Percentiles rank a stretch among this genome's conserved stretches.
phyloP scores from a whole-genome alignment of 2,888 invertebrate genomes.

The Synergus japonicus region DNA sequence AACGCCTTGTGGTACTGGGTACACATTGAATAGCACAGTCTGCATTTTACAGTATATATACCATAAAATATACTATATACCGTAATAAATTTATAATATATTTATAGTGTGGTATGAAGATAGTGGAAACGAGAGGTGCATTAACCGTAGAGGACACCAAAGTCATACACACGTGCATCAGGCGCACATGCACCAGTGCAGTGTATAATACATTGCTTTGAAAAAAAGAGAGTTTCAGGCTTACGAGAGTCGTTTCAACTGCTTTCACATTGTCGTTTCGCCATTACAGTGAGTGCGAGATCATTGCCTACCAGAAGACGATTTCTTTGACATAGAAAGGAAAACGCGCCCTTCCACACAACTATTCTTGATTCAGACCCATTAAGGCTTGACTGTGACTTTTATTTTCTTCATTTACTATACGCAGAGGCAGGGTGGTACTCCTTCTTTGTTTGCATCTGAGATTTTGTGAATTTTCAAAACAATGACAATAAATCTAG shows the following conservation, averaged over 20 bases:
- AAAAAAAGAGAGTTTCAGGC: conserved; percentile 60
- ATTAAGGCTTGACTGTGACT: conserved; percentile 15
- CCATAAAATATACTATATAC: background rate
- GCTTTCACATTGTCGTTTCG: conserved; percentile 74
- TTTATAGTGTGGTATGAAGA: background rate
- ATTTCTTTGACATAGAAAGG: conserved; percentile 73
- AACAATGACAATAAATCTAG: background rate
- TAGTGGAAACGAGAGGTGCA: background rate
- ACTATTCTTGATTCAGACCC: conserved; percentile 31
- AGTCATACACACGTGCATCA: background rate
- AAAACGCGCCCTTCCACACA: conserved; percentile 62
- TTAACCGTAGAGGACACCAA: background rate
- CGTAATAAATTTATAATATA: background rate
- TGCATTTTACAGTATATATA: background rate
- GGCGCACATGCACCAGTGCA: background rate
- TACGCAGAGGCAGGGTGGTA: background rate
- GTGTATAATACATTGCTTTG: background rate
- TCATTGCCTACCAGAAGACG: conserved; percentile 59
- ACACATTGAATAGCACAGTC: background rate
- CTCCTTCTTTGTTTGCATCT: background rate
- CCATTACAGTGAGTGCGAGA: conserved; percentile 61
- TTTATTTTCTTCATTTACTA: conserved; percentile 2
- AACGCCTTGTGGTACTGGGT: background rate
- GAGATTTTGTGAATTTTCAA: background rate
- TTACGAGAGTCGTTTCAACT: conserved; percentile 60